phyloP scores from a whole-genome alignment of 2,113 vertebrate genomes.

The Periophthalmodon schlosseri region DNA sequence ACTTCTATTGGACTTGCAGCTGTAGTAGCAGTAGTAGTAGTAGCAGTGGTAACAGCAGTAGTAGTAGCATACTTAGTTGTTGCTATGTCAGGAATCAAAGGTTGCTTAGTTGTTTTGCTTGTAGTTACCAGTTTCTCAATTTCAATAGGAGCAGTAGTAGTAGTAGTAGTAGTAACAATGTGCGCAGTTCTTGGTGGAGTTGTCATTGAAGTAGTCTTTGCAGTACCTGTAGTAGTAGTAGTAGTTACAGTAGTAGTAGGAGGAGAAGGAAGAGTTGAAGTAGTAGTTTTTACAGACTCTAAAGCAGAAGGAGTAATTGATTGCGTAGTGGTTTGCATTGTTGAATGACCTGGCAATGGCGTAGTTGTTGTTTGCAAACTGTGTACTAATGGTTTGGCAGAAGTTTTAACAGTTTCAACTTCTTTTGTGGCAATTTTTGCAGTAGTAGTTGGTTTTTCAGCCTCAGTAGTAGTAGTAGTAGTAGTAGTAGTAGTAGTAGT shows the following conservation, averaged over 20 bases:
- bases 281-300: neutral
- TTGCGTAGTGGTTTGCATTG: neutral
- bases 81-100: neutral
- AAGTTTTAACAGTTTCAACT: neutral
- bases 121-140: neutral
- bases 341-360: neutral
- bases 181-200: neutral
- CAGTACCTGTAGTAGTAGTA: neutral
- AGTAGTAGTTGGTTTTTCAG: neutral
- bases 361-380: neutral
- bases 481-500: neutral
- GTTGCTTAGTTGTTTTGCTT: neutral
- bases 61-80: slow-evolving; percentile 9
- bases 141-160: neutral
- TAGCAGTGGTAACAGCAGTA: slow-evolving; percentile 26
- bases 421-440: neutral
- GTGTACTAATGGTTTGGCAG: neutral
- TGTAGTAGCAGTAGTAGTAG: slow-evolving; percentile 36
- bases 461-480: neutral
- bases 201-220: neutral
- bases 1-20: slow-evolving; percentile 19
- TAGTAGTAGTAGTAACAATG: neutral
- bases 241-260: neutral
- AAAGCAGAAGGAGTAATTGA: neutral
- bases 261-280: neutral